Conservation (phyloP, 2,113 vertebrate species). For the Cyanocitta stelleri region DNA sequence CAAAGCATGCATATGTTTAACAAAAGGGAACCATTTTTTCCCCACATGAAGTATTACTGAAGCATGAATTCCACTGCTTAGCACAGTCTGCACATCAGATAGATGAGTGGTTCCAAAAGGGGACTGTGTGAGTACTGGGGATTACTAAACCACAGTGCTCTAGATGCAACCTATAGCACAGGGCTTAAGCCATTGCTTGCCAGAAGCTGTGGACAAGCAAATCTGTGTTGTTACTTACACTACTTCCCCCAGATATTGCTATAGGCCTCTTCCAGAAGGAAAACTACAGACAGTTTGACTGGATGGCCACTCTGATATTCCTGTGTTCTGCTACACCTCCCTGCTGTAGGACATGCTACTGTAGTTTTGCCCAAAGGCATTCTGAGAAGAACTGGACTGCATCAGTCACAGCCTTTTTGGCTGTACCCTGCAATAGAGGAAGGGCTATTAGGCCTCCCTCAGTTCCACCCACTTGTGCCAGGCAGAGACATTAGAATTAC, state of each 20-base stretch:
- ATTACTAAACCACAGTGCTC: background rate
- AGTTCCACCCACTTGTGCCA: background rate
- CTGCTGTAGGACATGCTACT: background rate
- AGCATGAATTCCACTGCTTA: background rate
- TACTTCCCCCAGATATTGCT: background rate
- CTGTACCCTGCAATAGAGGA: background rate
- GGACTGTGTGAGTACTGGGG: background rate
- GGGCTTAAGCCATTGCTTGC: background rate
- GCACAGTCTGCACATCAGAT: background rate
- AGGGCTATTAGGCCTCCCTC: background rate
- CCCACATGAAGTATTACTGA: background rate
- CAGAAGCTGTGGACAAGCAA: background rate
- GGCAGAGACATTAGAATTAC: background rate
- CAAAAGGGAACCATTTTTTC: background rate
- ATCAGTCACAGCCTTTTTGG: background rate
- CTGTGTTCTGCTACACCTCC: background rate
- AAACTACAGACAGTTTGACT: background rate
- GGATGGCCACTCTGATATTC: background rate
- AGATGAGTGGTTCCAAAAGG: background rate
- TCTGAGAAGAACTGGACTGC: background rate
- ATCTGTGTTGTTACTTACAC: background rate
- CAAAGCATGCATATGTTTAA: background rate
- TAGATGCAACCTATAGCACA: background rate
- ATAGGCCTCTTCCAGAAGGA: background rate
- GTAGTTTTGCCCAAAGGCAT: background rate